A percentile compares a stretch with the other conserved stretches of the same genome.
Evolutionary conservation across 1,140 invertebrate genomes (phyloP).

Genomic region (Zelostemma sp.): DNA sequence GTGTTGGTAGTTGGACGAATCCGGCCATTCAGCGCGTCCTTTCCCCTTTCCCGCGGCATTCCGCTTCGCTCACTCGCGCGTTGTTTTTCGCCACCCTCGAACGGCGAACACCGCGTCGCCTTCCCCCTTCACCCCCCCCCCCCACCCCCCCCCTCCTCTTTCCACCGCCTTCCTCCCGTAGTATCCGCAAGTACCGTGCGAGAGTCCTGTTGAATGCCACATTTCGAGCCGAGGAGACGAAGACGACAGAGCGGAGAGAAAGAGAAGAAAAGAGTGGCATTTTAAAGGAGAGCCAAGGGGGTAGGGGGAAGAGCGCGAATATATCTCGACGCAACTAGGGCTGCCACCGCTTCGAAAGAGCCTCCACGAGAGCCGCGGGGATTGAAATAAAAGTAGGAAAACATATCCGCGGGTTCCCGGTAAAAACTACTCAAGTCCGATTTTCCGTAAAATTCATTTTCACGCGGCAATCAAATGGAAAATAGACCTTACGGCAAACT

Average conservation of each 20-base stretch:
- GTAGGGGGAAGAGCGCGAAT: slow-evolving; percentile 15
- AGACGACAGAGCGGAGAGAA: slow-evolving; percentile 35
- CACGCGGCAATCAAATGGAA: too few species aligned
- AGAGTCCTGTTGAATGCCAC: slow-evolving; percentile 54
- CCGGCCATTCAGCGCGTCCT: too few species aligned
- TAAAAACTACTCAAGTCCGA: too few species aligned
- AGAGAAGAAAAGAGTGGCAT: slow-evolving; percentile 32
- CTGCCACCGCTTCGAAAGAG: slow-evolving; percentile 26
- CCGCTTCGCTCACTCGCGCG: too few species aligned
- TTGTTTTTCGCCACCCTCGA: too few species aligned
- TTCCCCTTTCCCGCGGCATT: too few species aligned
- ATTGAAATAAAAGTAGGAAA: slow-evolving; percentile 37
- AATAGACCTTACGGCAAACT: too few species aligned
- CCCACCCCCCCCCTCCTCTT: too few species aligned
- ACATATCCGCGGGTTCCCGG: too few species aligned
- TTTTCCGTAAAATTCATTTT: too few species aligned
- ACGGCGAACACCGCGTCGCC: too few species aligned
- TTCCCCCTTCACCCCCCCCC: slow-evolving; percentile 11
- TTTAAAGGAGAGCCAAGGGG: slow-evolving; percentile 44
- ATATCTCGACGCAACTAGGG: slow-evolving; percentile 22
- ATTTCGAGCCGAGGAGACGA: slow-evolving; percentile 53
- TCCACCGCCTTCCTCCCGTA: slow-evolving; percentile 17
- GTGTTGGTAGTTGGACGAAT: too few species aligned
- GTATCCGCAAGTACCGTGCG: slow-evolving; percentile 35
- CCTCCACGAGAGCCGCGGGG: slow-evolving; percentile 13